Evolutionary conservation across 2,113 vertebrate genomes (phyloP).

Genomic region (Puffinus mauretanicus): DNA sequence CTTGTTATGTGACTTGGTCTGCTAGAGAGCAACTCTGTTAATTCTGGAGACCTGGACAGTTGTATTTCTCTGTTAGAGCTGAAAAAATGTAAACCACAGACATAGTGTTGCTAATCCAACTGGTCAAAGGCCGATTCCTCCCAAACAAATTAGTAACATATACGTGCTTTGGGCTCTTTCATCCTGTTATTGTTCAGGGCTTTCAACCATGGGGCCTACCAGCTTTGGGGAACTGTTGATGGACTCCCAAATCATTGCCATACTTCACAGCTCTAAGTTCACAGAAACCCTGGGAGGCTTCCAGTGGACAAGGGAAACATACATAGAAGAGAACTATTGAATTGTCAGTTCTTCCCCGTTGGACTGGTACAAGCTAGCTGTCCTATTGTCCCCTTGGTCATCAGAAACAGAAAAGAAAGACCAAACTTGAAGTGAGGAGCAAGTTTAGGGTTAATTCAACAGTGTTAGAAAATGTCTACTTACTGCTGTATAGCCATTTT

Average conservation of each 20-base stretch:
- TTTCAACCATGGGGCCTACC: neutral
- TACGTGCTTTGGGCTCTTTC: neutral
- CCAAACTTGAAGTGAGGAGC: neutral
- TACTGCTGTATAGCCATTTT: neutral
- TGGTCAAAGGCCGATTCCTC: neutral
- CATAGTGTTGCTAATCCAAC: neutral
- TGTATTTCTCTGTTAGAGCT: neutral
- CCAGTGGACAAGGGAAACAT: neutral
- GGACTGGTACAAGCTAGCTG: neutral
- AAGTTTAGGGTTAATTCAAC: neutral
- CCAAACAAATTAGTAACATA: neutral
- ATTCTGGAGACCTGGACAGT: neutral
- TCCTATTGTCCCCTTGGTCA: neutral
- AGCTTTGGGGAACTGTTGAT: neutral
- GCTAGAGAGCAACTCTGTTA: neutral
- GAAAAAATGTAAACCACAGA: neutral
- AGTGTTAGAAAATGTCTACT: neutral
- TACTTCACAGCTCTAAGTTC: neutral
- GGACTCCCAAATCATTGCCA: neutral
- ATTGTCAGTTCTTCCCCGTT: neutral
- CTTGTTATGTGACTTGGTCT: neutral
- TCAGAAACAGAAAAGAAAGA: neutral
- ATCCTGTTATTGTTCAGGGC: neutral
- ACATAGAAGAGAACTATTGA: neutral
- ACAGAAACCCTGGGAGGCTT: neutral